A percentile compares a stretch with the other conserved stretches of the same genome.
These are phyloP conservation scores for Ctenosaura bakeri DNA, from an alignment of 2,797 vertebrate species.

Conservation along the genomic window DNA sequence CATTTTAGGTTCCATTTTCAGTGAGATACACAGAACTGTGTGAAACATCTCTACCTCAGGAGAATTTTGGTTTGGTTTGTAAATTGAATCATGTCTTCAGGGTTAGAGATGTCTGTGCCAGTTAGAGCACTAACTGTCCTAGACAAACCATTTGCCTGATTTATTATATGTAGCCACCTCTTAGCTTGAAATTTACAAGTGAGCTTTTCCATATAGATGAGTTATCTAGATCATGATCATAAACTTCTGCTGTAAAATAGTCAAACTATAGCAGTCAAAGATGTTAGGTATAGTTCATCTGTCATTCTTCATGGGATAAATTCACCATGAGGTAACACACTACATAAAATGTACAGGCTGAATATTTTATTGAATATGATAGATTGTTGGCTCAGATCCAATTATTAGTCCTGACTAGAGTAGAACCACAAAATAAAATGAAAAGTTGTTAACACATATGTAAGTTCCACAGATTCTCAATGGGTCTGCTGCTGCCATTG, in stretches of 20 bases:
- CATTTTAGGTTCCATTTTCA: not conserved
- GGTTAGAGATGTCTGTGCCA: not conserved
- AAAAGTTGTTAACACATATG: too few species aligned
- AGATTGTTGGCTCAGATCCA: not conserved
- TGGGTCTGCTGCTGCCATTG: too few species aligned
- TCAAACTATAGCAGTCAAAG: slow-evolving; percentile 6
- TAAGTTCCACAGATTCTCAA: too few species aligned
- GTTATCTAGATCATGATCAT: slow-evolving; percentile 22
- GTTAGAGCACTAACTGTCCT: not conserved
- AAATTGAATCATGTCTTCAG: not conserved
- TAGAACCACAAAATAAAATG: too few species aligned
- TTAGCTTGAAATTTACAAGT: not conserved
- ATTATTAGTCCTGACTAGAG: too few species aligned
- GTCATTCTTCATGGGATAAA: not conserved
- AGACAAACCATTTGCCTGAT: not conserved
- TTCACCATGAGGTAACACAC: not conserved
- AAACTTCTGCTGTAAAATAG: slow-evolving; percentile 43
- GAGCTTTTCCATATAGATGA: not conserved
- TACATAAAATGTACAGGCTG: not conserved
- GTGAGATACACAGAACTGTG: not conserved
- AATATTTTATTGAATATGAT: not conserved
- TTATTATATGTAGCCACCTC: not conserved
- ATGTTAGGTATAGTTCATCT: not conserved
- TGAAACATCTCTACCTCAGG: not conserved
- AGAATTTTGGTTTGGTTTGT: not conserved